A percentile compares a stretch with the other conserved stretches of the same genome.
Evolutionary conservation across 2,797 vertebrate species (phyloP).

Genomic region (Trachops cirrhosus): DNA sequence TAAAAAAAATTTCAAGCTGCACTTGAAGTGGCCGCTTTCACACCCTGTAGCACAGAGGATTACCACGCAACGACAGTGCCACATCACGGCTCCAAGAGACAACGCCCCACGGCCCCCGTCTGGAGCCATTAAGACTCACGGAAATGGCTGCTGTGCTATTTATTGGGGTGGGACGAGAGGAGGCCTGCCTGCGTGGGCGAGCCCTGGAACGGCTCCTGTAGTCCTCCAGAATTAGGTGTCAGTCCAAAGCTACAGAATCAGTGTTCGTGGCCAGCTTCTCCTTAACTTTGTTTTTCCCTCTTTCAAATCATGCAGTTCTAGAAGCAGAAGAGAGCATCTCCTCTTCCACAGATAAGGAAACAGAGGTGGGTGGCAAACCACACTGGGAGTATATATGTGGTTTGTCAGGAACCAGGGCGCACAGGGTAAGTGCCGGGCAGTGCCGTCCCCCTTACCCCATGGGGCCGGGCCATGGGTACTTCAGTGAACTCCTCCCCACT

Average conservation of each 20-base stretch:
- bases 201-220: background rate
- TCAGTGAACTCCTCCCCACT: background rate
- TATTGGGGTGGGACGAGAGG: background rate
- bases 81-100: background rate
- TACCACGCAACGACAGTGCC: background rate
- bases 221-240: background rate
- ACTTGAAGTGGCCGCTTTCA: constrained; percentile 40
- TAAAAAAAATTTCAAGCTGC: background rate
- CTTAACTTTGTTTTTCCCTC: background rate
- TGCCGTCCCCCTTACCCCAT: background rate
- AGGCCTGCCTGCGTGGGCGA: background rate
- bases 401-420: background rate
- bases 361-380: background rate
- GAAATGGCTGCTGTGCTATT: background rate
- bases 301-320: background rate
- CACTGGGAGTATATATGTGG: rapidly evolving
- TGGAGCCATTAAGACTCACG: no score
- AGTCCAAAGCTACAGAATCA: background rate
- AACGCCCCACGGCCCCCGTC: rapidly evolving
- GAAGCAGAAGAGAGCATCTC: background rate
- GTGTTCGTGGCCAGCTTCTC: background rate
- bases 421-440: background rate
- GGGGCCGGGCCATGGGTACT: background rate
- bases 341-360: background rate
- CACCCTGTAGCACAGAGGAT: background rate